Percentiles rank a stretch among this genome's conserved stretches.
These are phyloP conservation scores for Mercenaria mercenaria DNA, from an alignment of 1,140 invertebrate genomes.

Conservation along the genomic window DNA sequence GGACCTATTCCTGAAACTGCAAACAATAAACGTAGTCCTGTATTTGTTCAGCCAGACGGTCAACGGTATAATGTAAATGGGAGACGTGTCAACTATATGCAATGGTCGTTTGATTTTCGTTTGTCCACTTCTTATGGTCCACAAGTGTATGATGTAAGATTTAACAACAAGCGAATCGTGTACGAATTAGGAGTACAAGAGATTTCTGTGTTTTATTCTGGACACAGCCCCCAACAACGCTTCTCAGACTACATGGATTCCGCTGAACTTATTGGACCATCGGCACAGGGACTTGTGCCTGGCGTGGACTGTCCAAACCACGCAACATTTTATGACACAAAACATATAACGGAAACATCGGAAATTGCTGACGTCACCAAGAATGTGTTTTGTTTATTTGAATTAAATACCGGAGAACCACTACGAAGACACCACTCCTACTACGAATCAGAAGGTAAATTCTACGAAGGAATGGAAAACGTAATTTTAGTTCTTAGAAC, in stretches of 20 bases:
- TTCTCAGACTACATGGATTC: slow-evolving; percentile 77
- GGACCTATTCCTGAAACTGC: slow-evolving; percentile 33
- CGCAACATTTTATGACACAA: slow-evolving; percentile 73
- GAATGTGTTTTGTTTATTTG: slow-evolving; percentile 81
- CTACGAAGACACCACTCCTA: slow-evolving; percentile 73
- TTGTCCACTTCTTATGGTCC: slow-evolving; percentile 71
- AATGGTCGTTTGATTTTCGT: slow-evolving; percentile 77
- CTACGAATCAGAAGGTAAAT: slow-evolving; percentile 54
- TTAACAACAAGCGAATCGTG: slow-evolving; percentile 69
- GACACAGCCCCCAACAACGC: slow-evolving; percentile 69
- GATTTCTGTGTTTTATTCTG: slow-evolving; percentile 75
- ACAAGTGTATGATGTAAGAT: slow-evolving; percentile 74
- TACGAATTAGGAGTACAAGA: slow-evolving; percentile 82
- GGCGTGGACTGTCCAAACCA: slow-evolving; percentile 81
- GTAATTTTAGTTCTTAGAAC: slow-evolving; percentile 75
- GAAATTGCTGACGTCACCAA: background rate
- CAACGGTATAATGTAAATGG: slow-evolving; percentile 70
- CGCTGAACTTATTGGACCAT: slow-evolving; percentile 71
- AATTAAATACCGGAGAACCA: slow-evolving; percentile 76
- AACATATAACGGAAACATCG: slow-evolving; percentile 49
- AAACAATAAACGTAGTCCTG: slow-evolving; percentile 60
- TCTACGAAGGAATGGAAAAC: slow-evolving; percentile 74
- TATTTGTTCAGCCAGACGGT: slow-evolving; percentile 69
- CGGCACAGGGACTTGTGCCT: slow-evolving; percentile 71
- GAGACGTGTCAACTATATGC: slow-evolving; percentile 70